Evolutionary conservation across 2,888 invertebrate genomes (phyloP).

Genomic region (Pristionchus exspectatus): DNA sequence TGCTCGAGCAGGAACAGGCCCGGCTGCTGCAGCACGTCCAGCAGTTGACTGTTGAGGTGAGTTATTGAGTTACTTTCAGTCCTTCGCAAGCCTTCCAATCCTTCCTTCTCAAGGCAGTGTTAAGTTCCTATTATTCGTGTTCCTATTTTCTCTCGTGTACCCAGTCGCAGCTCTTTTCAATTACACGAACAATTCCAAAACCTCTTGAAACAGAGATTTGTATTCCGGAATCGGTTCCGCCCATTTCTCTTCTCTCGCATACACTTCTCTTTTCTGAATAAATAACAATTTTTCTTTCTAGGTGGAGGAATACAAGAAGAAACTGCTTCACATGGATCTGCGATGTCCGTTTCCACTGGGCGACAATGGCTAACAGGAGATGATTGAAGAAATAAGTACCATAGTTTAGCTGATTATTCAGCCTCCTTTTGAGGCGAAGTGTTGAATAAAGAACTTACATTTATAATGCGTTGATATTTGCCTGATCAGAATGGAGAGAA

Average conservation of each 20-base stretch:
- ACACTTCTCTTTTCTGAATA: background rate
- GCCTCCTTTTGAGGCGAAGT: background rate
- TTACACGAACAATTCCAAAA: no score
- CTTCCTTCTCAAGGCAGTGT: no score
- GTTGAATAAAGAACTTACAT: background rate
- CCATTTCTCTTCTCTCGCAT: no score
- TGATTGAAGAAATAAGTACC: background rate
- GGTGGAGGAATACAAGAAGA: constrained; percentile 18
- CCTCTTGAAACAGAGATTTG: no score
- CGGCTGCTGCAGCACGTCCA: background rate
- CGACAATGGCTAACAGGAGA: background rate
- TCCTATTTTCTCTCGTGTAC: no score
- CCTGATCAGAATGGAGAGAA: no score
- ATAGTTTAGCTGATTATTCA: background rate
- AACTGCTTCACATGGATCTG: background rate
- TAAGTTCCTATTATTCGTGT: no score
- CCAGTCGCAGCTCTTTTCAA: no score
- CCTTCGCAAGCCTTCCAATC: no score
- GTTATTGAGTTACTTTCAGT: no score
- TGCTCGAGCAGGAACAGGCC: background rate
- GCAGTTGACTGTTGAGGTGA: background rate
- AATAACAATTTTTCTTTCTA: background rate
- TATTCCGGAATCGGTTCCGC: no score
- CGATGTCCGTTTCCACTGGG: background rate
- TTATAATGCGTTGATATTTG: no score